Evolutionary conservation across 92 coral and sea anemone genomes (phyloP).

Genomic region (Porites divaricata): DNA sequence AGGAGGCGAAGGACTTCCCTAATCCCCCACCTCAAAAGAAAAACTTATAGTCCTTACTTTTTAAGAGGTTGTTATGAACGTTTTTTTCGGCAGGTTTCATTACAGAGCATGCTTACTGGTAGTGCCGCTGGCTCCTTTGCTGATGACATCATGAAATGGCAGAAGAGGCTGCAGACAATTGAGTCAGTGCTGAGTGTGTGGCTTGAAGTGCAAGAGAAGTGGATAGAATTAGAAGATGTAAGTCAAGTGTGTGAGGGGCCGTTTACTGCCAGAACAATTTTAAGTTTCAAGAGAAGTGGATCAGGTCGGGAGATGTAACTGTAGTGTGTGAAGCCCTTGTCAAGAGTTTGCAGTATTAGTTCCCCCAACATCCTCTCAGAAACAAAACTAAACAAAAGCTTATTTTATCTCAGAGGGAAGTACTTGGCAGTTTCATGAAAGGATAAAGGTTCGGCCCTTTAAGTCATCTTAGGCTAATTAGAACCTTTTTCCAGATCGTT

Average conservation of each 20-base stretch:
- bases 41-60: not conserved
- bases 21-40: not conserved
- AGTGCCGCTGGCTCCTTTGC: conserved; percentile 98
- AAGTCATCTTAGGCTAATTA: no score
- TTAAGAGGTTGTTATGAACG: not conserved
- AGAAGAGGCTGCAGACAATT: conserved; percentile 93
- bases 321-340: conserved; percentile 30
- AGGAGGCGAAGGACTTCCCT: no score
- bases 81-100: conserved; percentile 74
- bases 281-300: not conserved
- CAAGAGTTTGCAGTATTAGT: no score
- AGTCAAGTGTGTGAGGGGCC: conserved; percentile 23
- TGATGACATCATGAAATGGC: conserved; percentile 98
- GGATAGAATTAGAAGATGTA: conserved; percentile 98
- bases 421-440: no score
- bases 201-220: conserved; percentile 98
- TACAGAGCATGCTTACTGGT: conserved; percentile 97
- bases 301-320: not conserved
- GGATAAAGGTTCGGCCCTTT: no score
- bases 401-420: no score
- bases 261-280: not conserved
- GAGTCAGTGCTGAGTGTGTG: conserved; percentile 96
- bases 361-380: no score
- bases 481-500: no score
- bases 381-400: no score